Base-by-base conservation (phyloP, 35 echinoderm and acorn worm species). In the Heliocidaris erythrogramma region DNA sequence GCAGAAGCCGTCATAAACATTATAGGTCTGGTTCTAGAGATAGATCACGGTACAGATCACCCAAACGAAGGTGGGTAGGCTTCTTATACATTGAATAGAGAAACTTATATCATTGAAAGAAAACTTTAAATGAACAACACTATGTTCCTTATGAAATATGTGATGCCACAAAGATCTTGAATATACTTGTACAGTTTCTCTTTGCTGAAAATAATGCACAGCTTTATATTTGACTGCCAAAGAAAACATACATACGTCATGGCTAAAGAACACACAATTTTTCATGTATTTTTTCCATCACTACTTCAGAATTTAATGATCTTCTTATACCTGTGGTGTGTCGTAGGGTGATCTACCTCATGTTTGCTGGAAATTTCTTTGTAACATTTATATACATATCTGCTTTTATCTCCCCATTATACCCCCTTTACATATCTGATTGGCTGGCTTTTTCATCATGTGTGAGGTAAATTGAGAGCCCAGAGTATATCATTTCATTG, bases 341-440 rank as follows among this genome's bases (percentile, higher is more conserved):
- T 42, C 3, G 35, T 42, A 42, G 35, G 35, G 35, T 78, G 65
- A 24, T n/a, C 65, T 27, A 24, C 27, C 65, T 7, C 65, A 7
- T 21, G 65, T 27, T 24, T 78, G 18, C 27, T 78, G 65, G 65
- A 78, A 78, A 78, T 10, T 56, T 10, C 2, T 56, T 13, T 78
- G 21, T 78, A 29, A 78, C 27, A n/a, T 78, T n/a, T 78, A 24
- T 78, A n/a, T 18, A 78, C 24, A 71, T 18, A n/a, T 78, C 65
- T 78, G 65, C 65, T 89, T 89, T 89, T 47, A 89, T 89, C 87
- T 89, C 87, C 87, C 18, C 87, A 89, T 86, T 89, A 48, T 89
- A 86, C 47, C 87, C 87, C 87, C 87, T 48, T 48, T 89, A 88
- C 30, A 89, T 89, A 48, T 89, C 47, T 48, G 31, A 32, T 48